Evolutionary conservation across 2,888 invertebrate species (phyloP), one percentile per base, ranked within the genome.

Genomic region (Cybosia mesomella): DNA sequence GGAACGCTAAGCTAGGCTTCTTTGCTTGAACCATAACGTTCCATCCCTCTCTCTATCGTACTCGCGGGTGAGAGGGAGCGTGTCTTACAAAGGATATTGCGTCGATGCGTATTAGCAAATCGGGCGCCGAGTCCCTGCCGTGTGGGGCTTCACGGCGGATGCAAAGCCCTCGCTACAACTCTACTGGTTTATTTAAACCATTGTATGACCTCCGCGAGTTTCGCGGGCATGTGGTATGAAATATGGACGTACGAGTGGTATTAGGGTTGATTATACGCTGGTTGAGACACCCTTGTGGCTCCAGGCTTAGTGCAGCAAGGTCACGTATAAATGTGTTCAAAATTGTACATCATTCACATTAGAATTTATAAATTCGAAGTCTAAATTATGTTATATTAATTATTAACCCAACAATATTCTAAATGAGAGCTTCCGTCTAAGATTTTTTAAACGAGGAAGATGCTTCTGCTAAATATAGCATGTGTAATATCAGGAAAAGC

Each of bases 1-100:
- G 84, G 84, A 85, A 83, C 85, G 85, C 80, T 68, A 74, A 79
- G 81, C 84, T 80, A 88, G 88, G 87, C 89, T 85, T 85, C 83
- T 85, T 83, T 83, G 83, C 82, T 80, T 68, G 71, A 71, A 65
- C 76, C 83, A 81, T 69, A 72, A 62, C 71, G 64, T 70, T 54
- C 63, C 73, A 65, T 86, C 87, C 79, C 80, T 81, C 67, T 86
- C 82, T 58, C 63, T 67, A 1, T 28, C 18, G 15, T 18, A 53
- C 5, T 64, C 55, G 62, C 24, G 79, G 86, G 71, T 68, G 82
- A 80, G 87, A 88, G 58, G 76, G 68, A 70, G 75, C 67, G 69
- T 69, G 76, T 80, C 80, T 83, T 73, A 81, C 80, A 80, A 76
- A 78, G 82, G 83, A 81, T 83, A 76, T 77, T 79, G 80, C 80